A percentile compares a stretch with the other conserved stretches of the same genome.
Conservation (phyloP, 2,113 vertebrate genomes). For the Alligator mississippiensis region DNA sequence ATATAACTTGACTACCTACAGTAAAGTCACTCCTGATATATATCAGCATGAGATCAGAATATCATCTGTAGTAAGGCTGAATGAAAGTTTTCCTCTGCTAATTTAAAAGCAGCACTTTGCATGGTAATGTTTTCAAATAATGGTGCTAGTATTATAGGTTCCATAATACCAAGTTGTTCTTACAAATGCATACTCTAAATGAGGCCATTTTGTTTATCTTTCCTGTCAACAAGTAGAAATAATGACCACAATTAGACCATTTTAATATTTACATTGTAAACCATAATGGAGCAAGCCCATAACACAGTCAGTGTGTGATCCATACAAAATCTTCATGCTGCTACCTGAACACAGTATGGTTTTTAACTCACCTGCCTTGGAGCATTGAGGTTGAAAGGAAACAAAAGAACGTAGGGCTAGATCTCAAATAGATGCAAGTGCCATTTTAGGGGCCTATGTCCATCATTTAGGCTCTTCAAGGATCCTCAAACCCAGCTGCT, state of each 20-base stretch:
- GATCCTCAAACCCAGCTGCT: no score
- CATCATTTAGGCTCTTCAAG: no score
- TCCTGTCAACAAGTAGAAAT: background rate
- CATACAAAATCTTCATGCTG: background rate
- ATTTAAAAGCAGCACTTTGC: background rate
- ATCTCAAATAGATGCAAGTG: background rate
- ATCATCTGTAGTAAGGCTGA: background rate
- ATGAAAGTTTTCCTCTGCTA: background rate
- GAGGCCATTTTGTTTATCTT: background rate
- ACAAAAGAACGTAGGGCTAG: background rate
- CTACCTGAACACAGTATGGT: background rate
- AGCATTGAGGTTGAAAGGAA: background rate
- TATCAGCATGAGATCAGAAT: background rate
- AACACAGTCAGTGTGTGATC: background rate
- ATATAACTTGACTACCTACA: background rate
- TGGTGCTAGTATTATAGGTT: background rate
- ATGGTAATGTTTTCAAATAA: background rate
- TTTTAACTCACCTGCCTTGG: background rate
- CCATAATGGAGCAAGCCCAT: background rate
- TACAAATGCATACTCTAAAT: background rate
- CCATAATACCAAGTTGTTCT: background rate
- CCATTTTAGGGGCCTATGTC: background rate
- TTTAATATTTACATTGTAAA: background rate
- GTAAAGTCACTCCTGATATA: background rate
- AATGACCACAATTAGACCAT: background rate